A percentile compares a stretch with the other conserved stretches of the same genome.
These are phyloP conservation scores for Caenorhabditis drosophilae DNA, from an alignment of 2,888 invertebrate species.

Conservation along the genomic window DNA sequence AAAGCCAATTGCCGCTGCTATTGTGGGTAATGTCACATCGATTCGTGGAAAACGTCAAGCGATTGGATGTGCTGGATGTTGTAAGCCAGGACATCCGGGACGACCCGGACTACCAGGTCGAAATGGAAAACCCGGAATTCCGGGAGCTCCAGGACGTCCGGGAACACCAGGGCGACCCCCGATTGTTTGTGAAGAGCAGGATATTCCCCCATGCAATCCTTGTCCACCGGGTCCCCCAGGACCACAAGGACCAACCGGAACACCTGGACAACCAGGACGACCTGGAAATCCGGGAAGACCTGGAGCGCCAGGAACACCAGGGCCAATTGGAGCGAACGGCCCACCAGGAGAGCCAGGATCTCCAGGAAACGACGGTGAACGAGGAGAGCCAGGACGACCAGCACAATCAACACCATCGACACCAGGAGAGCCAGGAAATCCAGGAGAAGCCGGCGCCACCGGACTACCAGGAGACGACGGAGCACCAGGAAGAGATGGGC, in stretches of 20 bases:
- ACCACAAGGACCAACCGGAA: slow-evolving; percentile 62
- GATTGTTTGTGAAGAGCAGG: slow-evolving; percentile 68
- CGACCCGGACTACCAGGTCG: slow-evolving; percentile 60
- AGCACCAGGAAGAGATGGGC: slow-evolving; percentile 63
- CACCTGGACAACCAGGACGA: slow-evolving; percentile 53
- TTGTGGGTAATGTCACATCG: slow-evolving; percentile 45
- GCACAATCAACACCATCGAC: slow-evolving; percentile 59
- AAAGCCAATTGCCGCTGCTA: slow-evolving; percentile 52
- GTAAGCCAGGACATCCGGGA: slow-evolving; percentile 66
- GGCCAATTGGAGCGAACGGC: slow-evolving; percentile 56
- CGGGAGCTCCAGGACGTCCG: slow-evolving; percentile 61
- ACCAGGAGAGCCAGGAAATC: slow-evolving; percentile 65
- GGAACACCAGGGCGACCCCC: slow-evolving; percentile 62
- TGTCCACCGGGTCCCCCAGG: slow-evolving; percentile 66
- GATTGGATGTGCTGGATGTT: slow-evolving; percentile 63
- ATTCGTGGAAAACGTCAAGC: slow-evolving; percentile 58
- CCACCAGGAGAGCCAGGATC: slow-evolving; percentile 56
- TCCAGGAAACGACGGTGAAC: slow-evolving; percentile 59
- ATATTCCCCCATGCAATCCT: slow-evolving; percentile 68
- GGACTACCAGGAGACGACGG: slow-evolving; percentile 63
- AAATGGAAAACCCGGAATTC: slow-evolving; percentile 59
- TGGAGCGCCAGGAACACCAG: slow-evolving; percentile 56
- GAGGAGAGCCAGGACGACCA: slow-evolving; percentile 61
- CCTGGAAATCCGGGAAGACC: slow-evolving; percentile 66
- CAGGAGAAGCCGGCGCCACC: slow-evolving; percentile 59